Percentiles rank a stretch among this genome's conserved stretches.
Conservation (phyloP, 1,140 invertebrate genomes). For the Rhynchophorus ferrugineus region DNA sequence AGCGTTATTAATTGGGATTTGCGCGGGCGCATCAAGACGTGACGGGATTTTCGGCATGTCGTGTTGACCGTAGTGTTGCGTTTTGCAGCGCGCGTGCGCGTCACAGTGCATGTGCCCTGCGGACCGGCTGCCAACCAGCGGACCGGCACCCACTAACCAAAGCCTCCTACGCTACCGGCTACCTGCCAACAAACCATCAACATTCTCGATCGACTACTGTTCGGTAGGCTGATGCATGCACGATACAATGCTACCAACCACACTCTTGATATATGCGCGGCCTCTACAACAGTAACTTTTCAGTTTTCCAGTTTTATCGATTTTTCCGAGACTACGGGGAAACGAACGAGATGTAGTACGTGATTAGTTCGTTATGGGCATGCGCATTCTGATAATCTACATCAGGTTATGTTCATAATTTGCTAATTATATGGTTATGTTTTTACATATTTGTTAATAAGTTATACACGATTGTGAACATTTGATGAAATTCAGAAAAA, state of each 20-base stretch:
- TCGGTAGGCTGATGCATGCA: conserved; percentile 36
- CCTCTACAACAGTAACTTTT: too few relatives aligned
- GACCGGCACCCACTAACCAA: conserved; percentile 39
- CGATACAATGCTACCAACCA: conserved; percentile 4
- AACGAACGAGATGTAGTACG: too few relatives aligned
- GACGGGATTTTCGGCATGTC: conserved; percentile 8
- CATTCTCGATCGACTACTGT: conserved; percentile 12
- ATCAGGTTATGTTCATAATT: too few relatives aligned
- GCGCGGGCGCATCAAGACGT: not conserved
- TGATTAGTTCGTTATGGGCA: too few relatives aligned
- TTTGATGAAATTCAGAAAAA: too few relatives aligned
- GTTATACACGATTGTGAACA: too few relatives aligned
- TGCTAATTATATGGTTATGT: too few relatives aligned
- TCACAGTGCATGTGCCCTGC: conserved; percentile 45
- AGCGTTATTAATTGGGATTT: not conserved
- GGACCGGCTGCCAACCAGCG: conserved; percentile 34
- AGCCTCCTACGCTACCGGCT: conserved; percentile 27
- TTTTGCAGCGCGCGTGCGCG: conserved; percentile 48
- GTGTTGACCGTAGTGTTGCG: conserved; percentile 38
- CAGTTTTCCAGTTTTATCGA: too few relatives aligned
- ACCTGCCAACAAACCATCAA: conserved; percentile 24
- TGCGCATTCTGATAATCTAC: too few relatives aligned
- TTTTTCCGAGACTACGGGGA: too few relatives aligned
- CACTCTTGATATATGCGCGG: conserved; percentile 1
- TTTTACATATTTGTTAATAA: too few relatives aligned